A percentile compares a stretch with the other conserved stretches of the same genome.
These are phyloP conservation scores for Meghimatium bilineatum DNA, from an alignment of 2,888 invertebrate species.

Conservation along the genomic window DNA sequence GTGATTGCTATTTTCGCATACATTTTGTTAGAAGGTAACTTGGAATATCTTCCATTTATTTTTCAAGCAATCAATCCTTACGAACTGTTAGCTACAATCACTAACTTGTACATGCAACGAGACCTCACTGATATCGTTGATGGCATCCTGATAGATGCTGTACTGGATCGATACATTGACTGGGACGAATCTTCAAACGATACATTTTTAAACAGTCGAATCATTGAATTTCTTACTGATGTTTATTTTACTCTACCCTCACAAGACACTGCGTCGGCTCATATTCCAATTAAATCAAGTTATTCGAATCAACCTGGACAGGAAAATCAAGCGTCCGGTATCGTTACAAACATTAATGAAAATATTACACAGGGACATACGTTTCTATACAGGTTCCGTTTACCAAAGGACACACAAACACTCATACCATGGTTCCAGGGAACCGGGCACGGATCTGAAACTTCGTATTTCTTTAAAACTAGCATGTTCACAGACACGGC, in stretches of 20 bases:
- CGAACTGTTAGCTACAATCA: neutral
- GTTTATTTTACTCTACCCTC: slow-evolving; percentile 6
- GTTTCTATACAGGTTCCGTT: slow-evolving; percentile 15
- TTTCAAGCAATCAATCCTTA: neutral
- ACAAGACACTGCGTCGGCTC: slow-evolving; percentile 11
- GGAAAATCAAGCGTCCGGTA: neutral
- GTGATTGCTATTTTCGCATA: neutral
- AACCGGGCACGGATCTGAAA: slow-evolving; percentile 16
- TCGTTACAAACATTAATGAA: neutral
- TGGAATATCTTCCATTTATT: neutral
- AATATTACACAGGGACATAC: neutral
- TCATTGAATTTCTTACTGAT: slow-evolving; percentile 10
- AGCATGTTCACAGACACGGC: neutral
- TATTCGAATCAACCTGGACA: neutral
- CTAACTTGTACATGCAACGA: neutral
- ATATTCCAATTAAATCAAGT: neutral
- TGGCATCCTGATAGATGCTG: neutral
- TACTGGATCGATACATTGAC: slow-evolving; percentile 8
- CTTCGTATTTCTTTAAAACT: slow-evolving; percentile 1
- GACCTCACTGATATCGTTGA: neutral
- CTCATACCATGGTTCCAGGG: slow-evolving; percentile 22
- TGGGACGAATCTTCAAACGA: neutral
- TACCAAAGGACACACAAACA: neutral
- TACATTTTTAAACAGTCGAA: neutral
- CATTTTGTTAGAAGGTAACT: neutral